Evolutionary conservation across 1,140 invertebrate genomes (phyloP), one percentile per base, ranked within the genome.

Genomic region (Pachypeltis micranthus): DNA sequence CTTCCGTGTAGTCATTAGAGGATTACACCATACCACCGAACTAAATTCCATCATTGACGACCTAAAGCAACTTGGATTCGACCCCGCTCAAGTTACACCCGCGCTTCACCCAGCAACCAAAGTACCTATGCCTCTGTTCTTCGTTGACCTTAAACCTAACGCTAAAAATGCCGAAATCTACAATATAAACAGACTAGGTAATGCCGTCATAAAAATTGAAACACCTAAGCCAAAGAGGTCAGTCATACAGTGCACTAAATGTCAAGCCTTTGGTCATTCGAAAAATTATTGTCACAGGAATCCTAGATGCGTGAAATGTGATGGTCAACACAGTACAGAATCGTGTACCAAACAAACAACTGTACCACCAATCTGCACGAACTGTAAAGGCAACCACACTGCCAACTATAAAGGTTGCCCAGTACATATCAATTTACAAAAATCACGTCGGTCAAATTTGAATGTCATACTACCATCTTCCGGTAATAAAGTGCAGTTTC

Each of bases 231-330:
- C 55, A 10, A 57, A 57, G 27, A 2, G 21, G 7, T 57, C 55
- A 24, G 55, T 57, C 7, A 57, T 57, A 57, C 55, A 57, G 21
- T 57, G 55, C 26, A 57, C 55, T 14, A 57, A 57, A 26, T 57
- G 55, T 21, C 55, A 57, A 57, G 23, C 55, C 4, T 57, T 25
- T 57, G 55, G 55, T 3, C 55, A 57, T 29, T 26, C 55, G 7
- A 57, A 57, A 57, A 57, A 57, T 23, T 57, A 57, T 28, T 57
- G 55, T 29, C 23, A 12, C 19, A 19, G 55, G 2, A 23, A 21
- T 29, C 55, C 55, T 3, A 3, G 16, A 57, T 57, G 55, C 19
- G 55, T 57, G 2, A 57, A 57, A 57, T 57, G 55, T 27, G 55
- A 57, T 25, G 55, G 55, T 7, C 3, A 57, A 23, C 55, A 57